A percentile compares a stretch with the other conserved stretches of the same genome.
These are phyloP conservation scores for Plusia festucae DNA, from an alignment of 2,888 invertebrate genomes.

Conservation along the genomic window DNA sequence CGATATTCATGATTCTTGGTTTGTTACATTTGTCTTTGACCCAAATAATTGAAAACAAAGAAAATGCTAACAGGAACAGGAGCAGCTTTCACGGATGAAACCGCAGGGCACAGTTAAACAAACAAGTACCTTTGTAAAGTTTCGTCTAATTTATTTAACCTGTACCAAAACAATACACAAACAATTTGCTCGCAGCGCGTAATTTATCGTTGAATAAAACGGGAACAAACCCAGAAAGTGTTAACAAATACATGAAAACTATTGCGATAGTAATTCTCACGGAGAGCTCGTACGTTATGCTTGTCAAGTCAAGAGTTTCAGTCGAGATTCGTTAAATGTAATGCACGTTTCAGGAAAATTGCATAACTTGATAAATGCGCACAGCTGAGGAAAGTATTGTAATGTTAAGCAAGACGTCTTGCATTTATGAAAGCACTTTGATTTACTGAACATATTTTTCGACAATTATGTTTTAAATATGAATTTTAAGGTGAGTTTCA, in stretches of 20 bases:
- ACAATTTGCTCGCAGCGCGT: constrained; percentile 2
- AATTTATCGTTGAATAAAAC: constrained; percentile 5
- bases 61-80: too few species aligned
- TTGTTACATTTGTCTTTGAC: too few species aligned
- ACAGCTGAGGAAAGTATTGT: not conserved
- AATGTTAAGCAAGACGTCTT: not conserved
- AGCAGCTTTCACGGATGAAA: too few species aligned
- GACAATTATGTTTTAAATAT: too few species aligned
- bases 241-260: constrained; percentile 8
- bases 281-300: constrained; percentile 8
- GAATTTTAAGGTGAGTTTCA: too few species aligned
- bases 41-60: not conserved
- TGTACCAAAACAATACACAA: constrained; percentile 3
- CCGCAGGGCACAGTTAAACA: too few species aligned
- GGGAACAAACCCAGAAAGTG: constrained; percentile 6
- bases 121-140: not conserved
- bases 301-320: constrained; percentile 10
- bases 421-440: too few species aligned
- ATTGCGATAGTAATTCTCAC: not conserved
- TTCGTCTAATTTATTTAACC: constrained; percentile 1
- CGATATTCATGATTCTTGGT: too few species aligned
- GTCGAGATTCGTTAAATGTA: constrained; percentile 26
- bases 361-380: constrained; percentile 28
- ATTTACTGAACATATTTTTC: too few species aligned
- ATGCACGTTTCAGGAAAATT: constrained; percentile 32